Evolutionary conservation across 2,888 invertebrate genomes (phyloP), one percentile per base, ranked within the genome.

Genomic region (Autographa pulchrina): DNA sequence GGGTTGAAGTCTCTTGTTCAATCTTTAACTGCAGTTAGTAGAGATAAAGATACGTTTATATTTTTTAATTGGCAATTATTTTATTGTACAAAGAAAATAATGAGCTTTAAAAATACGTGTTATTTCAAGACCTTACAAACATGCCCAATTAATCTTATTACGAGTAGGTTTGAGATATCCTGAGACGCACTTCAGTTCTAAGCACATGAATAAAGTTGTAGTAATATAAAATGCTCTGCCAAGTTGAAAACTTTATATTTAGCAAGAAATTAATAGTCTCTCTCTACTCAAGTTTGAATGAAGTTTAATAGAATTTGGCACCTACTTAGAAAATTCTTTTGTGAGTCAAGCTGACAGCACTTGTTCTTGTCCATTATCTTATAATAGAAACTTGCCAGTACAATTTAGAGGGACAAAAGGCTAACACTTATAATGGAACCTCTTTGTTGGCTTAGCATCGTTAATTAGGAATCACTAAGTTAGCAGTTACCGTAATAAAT

Each of bases 401-500:
- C 54, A 56, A 13, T 20, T 54, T 54, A 20, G 13, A 48, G 54
- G 54, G 54, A 56, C 20, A 56, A 56, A 56, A 56, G 54, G 25
- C 20, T 25, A 25, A 56, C 54, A 52, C 41, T 69, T 32, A 56
- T 65, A 60, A 65, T 59, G 52, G 65, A 41, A 58, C 54, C 58
- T n/a, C 43, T 48, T 38, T 52, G 52, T 56, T 63, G 25, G 58
- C 32, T 69, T 69, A 54, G 9, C 8, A 48, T 59, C 48, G 32
- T 48, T 35, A 67, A 67, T 59, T 74, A 5, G 9, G 14, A 68
- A 54, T 20, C n/a, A 14, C 18, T 35, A 66, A 75, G n/a, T 67
- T 62, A 52, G 56, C n/a, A 62, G 75, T 62, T 75, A 62, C 75
- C 80, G 56, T 75, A n/a, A n/a, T n/a, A n/a, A n/a, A n/a, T n/a